Conservation (phyloP, 2,113 vertebrate species). For the Microcebus jonahi region DNA sequence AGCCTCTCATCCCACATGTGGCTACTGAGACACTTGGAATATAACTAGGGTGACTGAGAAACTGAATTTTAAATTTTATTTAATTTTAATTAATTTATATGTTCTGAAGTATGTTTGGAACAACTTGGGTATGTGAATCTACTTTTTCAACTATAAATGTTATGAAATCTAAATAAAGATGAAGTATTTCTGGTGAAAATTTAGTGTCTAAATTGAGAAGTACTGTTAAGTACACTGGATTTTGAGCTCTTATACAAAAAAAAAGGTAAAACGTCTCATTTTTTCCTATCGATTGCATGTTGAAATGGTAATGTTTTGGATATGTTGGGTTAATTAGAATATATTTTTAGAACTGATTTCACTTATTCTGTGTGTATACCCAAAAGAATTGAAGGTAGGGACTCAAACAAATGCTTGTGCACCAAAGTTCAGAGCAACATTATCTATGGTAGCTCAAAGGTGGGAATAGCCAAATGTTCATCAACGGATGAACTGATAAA, state of each 20-base stretch:
- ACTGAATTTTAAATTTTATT: slow-evolving; percentile 28
- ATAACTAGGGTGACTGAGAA: not conserved
- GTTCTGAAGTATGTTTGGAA: slow-evolving; percentile 6
- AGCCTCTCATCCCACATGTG: not conserved
- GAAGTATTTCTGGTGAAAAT: not conserved
- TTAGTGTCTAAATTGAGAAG: not conserved
- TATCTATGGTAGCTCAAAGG: not conserved
- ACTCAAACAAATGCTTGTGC: not conserved
- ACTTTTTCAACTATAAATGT: slow-evolving; percentile 10
- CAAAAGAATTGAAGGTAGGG: not conserved
- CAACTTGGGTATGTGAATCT: not conserved
- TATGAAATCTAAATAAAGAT: slow-evolving; percentile 27
- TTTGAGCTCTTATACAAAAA: not conserved
- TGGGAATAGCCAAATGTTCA: not conserved
- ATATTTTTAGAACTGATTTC: not conserved
- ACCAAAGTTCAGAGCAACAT: not conserved
- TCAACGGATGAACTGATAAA: not conserved
- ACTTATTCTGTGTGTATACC: not conserved
- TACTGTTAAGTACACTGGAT: not conserved
- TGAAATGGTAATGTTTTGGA: not conserved
- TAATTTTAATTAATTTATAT: slow-evolving; percentile 20
- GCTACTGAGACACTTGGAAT: not conserved
- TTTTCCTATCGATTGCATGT: not conserved
- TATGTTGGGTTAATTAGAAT: not conserved
- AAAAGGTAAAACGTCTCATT: not conserved